phyloP scores from a whole-genome alignment of 92 coral and sea anemone genomes.

The Phenganax stokvisi region DNA sequence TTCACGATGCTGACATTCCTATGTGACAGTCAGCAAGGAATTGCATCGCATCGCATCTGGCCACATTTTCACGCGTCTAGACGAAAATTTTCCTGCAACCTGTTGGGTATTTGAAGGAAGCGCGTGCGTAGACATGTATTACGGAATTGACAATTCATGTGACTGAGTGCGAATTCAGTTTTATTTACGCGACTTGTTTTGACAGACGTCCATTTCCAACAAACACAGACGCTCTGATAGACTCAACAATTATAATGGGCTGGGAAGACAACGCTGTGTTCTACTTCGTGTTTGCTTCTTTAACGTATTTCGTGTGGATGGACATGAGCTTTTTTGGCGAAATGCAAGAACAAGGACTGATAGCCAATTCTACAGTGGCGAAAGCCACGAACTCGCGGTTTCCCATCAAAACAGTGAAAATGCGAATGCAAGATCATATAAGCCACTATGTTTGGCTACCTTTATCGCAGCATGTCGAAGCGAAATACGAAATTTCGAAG shows the following conservation, averaged over 20 bases:
- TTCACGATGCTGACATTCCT: background rate
- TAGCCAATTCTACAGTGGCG: slow-evolving; percentile 58
- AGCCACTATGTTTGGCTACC: slow-evolving; percentile 80
- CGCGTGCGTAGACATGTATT: slow-evolving; percentile 8
- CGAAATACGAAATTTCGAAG: slow-evolving; percentile 56
- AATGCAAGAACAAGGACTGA: slow-evolving; percentile 72
- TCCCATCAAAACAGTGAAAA: slow-evolving; percentile 72
- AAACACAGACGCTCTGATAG: background rate
- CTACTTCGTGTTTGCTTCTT: slow-evolving; percentile 70
- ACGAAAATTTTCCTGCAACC: background rate
- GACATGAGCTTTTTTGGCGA: slow-evolving; percentile 89
- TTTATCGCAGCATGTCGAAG: slow-evolving; percentile 67
- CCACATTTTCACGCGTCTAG: background rate
- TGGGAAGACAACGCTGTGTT: slow-evolving; percentile 86
- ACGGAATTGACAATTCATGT: background rate
- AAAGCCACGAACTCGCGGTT: slow-evolving; percentile 60
- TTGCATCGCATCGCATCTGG: background rate
- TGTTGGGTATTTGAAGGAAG: background rate
- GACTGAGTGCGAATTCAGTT: background rate
- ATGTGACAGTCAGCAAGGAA: background rate
- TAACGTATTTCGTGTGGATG: slow-evolving; percentile 90
- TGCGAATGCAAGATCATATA: slow-evolving; percentile 89
- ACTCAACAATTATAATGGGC: slow-evolving; percentile 32
- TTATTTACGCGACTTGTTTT: background rate
- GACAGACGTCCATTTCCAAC: background rate